Percentiles rank a stretch among this genome's conserved stretches.
Evolutionary conservation across 1,140 invertebrate species (phyloP).

Genomic region (Himalopsyche phryganea): DNA sequence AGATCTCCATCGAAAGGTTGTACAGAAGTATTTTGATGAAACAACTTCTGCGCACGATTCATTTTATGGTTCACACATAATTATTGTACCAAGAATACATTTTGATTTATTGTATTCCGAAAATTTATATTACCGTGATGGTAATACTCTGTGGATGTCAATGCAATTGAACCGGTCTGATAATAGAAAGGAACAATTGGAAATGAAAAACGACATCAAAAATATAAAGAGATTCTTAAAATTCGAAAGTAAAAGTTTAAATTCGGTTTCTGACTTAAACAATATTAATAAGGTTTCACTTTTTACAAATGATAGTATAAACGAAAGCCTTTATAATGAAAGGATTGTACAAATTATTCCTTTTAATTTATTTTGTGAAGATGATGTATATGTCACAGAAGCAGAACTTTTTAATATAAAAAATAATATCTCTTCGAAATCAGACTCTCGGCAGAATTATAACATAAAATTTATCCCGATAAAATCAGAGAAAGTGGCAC

Average conservation of each 20-base stretch:
- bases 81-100: constrained; percentile 19
- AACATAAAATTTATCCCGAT: constrained; percentile 21
- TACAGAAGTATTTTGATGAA: background rate
- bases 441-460: constrained; percentile 9
- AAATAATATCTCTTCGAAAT: constrained; percentile 4
- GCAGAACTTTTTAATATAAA: constrained; percentile 24
- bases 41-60: background rate
- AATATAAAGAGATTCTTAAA: constrained; percentile 10
- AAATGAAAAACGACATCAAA: constrained; percentile 2
- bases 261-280: too few species aligned
- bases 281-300: too few species aligned
- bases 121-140: constrained; percentile 31
- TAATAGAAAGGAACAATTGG: background rate
- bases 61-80: constrained; percentile 17
- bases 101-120: constrained; percentile 23
- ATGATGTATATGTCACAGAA: constrained; percentile 16
- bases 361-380: background rate
- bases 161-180: background rate
- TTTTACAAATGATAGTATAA: too few species aligned
- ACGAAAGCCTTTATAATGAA: constrained; percentile 1
- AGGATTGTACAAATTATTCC: constrained; percentile 32
- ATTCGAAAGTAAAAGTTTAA: too few species aligned
- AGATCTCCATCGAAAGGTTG: constrained; percentile 16
- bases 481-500: constrained; percentile 8
- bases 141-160: constrained; percentile 23